A percentile compares a stretch with the other conserved stretches of the same genome.
phyloP scores from a whole-genome alignment of 2,797 vertebrate species.

The Carcharodon carcharias region DNA sequence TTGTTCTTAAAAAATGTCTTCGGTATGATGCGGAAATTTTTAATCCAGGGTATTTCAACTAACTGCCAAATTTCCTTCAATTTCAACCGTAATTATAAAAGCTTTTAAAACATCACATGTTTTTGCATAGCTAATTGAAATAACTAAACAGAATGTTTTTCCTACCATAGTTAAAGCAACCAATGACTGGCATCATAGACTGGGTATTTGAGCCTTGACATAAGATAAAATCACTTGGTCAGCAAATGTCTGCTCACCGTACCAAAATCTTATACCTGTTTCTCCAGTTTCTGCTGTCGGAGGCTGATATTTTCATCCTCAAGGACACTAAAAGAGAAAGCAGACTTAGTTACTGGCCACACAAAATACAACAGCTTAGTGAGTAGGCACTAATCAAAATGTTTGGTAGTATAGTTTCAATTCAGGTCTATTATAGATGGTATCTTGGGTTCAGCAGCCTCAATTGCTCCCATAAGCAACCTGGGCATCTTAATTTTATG shows the following conservation, averaged over 20 bases:
- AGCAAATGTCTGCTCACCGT: background rate
- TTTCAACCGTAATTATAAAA: background rate
- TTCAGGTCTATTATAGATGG: background rate
- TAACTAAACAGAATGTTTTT: background rate
- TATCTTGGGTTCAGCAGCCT: background rate
- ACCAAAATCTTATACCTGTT: slow-evolving; percentile 68
- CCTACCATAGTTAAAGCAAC: background rate
- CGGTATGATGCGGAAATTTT: background rate
- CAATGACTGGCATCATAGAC: background rate
- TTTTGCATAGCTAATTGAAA: background rate
- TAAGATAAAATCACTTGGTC: background rate
- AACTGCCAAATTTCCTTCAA: background rate
- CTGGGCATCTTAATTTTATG: background rate
- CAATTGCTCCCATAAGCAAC: background rate
- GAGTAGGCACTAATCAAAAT: background rate
- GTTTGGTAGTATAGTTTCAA: background rate
- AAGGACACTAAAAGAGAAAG: slow-evolving; percentile 60
- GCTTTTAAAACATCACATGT: background rate
- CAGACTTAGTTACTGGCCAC: background rate
- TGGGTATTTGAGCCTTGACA: background rate
- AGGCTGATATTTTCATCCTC: slow-evolving; percentile 76
- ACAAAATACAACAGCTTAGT: background rate
- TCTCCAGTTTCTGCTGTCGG: slow-evolving; percentile 87
- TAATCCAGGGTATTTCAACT: background rate
- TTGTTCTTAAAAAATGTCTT: background rate